Conservation (phyloP, 2,797 vertebrate species). For the Passerculus sandwichensis region DNA sequence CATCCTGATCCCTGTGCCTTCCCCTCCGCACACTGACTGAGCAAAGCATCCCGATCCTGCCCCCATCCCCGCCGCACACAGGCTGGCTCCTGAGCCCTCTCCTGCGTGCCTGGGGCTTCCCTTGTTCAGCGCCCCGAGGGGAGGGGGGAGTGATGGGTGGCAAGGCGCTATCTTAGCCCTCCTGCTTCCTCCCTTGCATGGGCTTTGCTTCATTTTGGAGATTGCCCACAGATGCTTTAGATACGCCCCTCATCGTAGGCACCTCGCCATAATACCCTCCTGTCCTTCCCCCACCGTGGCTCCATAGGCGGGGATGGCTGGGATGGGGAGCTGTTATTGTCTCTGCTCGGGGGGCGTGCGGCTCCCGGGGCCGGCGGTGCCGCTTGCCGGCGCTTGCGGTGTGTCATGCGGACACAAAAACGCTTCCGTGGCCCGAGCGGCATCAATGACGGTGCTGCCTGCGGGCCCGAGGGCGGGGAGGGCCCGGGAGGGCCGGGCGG, state of each 20-base stretch:
- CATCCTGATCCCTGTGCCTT: background rate
- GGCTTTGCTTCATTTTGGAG: background rate
- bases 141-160: background rate
- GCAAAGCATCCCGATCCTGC: background rate
- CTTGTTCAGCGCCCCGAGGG: background rate
- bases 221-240: background rate
- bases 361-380: background rate
- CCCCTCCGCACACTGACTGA: conserved; percentile 77
- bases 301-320: background rate
- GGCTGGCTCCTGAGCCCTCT: background rate
- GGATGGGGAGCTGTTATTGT: background rate
- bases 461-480: conserved; percentile 12
- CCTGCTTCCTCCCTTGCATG: background rate
- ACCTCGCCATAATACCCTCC: background rate
- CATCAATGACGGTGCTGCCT: background rate
- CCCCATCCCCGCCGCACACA: background rate
- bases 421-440: background rate
- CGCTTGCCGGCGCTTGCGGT: background rate
- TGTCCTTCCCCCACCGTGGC: background rate
- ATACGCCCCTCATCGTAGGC: background rate
- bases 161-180: background rate
- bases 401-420: background rate
- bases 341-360: background rate
- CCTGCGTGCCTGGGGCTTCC: background rate
- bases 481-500: background rate